Percentiles rank a stretch among this genome's conserved stretches.
These are phyloP conservation scores for Phodopus roborovskii DNA, from an alignment of 2,113 vertebrate species.

Conservation along the genomic window DNA sequence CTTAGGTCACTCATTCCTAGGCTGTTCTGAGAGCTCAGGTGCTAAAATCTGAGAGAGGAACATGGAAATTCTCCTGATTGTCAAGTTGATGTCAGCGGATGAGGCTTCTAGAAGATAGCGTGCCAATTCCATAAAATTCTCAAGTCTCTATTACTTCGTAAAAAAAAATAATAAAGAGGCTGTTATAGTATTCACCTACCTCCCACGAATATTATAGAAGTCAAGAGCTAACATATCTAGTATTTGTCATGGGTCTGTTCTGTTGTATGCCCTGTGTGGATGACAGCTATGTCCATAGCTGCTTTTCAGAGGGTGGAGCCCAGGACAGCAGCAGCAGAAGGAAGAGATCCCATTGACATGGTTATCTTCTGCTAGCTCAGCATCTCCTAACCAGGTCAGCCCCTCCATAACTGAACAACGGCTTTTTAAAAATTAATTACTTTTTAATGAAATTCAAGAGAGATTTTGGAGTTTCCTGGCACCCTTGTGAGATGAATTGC, in stretches of 20 bases:
- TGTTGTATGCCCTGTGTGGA: fast-evolving
- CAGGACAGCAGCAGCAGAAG: fast-evolving
- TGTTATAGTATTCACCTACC: too few relatives aligned
- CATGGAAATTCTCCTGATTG: too few relatives aligned
- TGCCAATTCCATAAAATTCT: not conserved
- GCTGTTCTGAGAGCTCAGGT: not conserved
- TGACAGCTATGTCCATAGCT: not conserved
- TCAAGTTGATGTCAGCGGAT: not conserved
- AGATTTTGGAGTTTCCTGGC: not conserved
- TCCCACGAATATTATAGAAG: fast-evolving
- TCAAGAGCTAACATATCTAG: not conserved
- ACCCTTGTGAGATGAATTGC: not conserved
- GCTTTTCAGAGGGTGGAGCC: not conserved
- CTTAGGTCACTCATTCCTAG: not conserved
- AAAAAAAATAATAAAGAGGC: not conserved
- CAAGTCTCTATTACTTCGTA: not conserved
- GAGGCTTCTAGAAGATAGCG: not conserved
- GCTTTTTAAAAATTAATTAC: not conserved
- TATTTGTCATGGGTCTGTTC: not conserved
- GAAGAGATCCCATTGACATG: fast-evolving
- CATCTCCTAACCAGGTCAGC: not conserved
- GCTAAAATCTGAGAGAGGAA: not conserved
- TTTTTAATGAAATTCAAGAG: constrained; percentile 46
- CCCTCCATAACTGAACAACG: not conserved
- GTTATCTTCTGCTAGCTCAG: not conserved